phyloP scores from a whole-genome alignment of 2,888 invertebrate species.

The Melanargia galathea region DNA sequence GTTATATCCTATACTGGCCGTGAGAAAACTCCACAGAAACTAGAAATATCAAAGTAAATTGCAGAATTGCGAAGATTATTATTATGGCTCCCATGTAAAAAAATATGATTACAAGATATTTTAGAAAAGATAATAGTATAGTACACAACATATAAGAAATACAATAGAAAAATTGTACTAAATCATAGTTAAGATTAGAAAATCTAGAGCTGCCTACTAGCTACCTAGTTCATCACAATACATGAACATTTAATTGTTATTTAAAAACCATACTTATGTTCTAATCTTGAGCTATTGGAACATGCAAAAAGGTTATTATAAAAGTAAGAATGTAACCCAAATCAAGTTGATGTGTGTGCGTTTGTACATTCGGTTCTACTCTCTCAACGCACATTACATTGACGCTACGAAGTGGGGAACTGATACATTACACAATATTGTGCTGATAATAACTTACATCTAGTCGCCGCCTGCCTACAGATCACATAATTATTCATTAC shows the following conservation, averaged over 20 bases:
- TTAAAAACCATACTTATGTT: background rate
- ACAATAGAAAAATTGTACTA: constrained; percentile 3
- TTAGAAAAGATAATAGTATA: constrained; percentile 5
- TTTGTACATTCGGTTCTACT: too few relatives aligned
- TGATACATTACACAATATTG: background rate
- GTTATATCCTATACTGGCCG: background rate
- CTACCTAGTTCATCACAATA: background rate
- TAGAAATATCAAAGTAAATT: background rate
- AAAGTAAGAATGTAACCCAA: background rate
- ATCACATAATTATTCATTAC: background rate
- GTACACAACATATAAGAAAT: too few relatives aligned
- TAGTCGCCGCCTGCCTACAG: background rate
- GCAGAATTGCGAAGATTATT: background rate
- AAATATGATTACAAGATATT: background rate
- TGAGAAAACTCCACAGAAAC: background rate
- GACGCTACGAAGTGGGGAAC: background rate
- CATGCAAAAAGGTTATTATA: background rate
- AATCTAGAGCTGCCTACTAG: background rate
- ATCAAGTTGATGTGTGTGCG: background rate
- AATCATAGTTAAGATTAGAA: background rate
- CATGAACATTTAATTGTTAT: background rate
- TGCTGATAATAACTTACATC: background rate
- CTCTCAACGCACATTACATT: background rate
- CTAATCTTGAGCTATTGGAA: too few relatives aligned
- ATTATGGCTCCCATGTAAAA: background rate